Conservation (phyloP, 2,113 vertebrate species). For the Albula goreensis region DNA sequence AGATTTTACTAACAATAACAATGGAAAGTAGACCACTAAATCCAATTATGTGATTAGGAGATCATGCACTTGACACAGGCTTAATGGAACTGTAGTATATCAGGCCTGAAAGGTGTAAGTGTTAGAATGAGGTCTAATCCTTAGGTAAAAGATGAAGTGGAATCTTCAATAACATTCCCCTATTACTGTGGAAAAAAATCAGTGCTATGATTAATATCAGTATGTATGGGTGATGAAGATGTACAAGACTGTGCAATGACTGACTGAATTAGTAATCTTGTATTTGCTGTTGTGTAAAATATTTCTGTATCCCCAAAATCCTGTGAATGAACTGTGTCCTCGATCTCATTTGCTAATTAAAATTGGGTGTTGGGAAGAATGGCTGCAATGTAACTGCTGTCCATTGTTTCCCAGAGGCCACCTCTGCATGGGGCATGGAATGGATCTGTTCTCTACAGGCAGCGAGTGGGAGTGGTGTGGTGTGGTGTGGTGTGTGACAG, state of each 20-base stretch:
- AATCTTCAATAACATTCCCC: not conserved
- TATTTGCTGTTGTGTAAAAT: constrained; percentile 7
- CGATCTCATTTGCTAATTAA: not conserved
- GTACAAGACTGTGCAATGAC: not conserved
- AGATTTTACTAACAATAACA: constrained; percentile 1
- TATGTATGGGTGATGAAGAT: not conserved
- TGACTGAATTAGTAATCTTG: not conserved
- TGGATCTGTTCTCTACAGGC: no score
- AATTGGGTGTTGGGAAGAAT: not conserved
- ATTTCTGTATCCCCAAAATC: not conserved
- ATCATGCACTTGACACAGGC: not conserved
- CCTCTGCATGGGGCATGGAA: not conserved
- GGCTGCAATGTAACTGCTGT: not conserved
- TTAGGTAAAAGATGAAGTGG: not conserved
- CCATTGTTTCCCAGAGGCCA: not conserved
- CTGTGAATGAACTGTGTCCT: constrained; percentile 1
- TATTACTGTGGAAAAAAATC: not conserved
- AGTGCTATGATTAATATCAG: not conserved
- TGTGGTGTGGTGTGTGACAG: not conserved
- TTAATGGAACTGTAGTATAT: not conserved
- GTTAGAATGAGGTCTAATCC: not conserved
- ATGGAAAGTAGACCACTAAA: not conserved
- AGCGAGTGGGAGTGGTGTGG: not conserved
- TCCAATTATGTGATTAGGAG: not conserved
- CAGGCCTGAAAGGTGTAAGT: not conserved